These are phyloP conservation scores for Rhynchonycteris naso DNA, from an alignment of 2,797 vertebrate species.

Conservation along the genomic window DNA sequence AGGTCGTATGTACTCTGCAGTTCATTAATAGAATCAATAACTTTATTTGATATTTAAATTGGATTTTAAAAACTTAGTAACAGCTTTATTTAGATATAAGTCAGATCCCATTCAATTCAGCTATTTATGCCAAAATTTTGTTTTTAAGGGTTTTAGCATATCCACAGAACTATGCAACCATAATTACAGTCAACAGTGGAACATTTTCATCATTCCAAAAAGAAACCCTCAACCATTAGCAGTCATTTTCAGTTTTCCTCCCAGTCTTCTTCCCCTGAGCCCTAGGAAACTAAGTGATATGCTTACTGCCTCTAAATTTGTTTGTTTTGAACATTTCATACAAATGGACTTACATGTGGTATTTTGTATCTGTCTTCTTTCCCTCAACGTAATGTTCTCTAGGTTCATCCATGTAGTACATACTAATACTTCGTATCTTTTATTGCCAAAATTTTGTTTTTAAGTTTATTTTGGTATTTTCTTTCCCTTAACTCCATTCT, in stretches of 20 bases:
- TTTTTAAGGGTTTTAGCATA: neutral
- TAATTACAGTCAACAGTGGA: conserved; percentile 16
- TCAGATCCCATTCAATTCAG: neutral
- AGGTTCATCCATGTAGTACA: neutral
- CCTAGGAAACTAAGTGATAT: neutral
- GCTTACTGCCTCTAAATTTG: conserved; percentile 13
- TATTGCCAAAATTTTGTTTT: conserved; percentile 33
- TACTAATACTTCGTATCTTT: conserved; percentile 10
- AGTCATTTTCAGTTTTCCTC: neutral
- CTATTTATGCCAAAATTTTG: neutral
- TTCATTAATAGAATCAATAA: neutral
- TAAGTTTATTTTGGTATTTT: conserved; percentile 37
- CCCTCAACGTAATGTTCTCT: conserved; percentile 26
- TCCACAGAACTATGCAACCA: neutral
- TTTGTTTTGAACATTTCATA: neutral
- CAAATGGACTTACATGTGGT: neutral
- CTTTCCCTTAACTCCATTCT: neutral
- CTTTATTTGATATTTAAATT: conserved; percentile 41
- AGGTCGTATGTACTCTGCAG: neutral
- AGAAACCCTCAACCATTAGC: neutral
- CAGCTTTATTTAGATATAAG: conserved; percentile 20
- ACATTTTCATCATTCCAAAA: conserved; percentile 9
- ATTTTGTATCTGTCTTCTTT: conserved; percentile 16
- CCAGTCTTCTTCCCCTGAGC: neutral
- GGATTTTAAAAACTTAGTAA: neutral